A percentile compares a stretch with the other conserved stretches of the same genome.
phyloP scores from a whole-genome alignment of 1,140 invertebrate genomes.

The Drosophila subpulchrella region DNA sequence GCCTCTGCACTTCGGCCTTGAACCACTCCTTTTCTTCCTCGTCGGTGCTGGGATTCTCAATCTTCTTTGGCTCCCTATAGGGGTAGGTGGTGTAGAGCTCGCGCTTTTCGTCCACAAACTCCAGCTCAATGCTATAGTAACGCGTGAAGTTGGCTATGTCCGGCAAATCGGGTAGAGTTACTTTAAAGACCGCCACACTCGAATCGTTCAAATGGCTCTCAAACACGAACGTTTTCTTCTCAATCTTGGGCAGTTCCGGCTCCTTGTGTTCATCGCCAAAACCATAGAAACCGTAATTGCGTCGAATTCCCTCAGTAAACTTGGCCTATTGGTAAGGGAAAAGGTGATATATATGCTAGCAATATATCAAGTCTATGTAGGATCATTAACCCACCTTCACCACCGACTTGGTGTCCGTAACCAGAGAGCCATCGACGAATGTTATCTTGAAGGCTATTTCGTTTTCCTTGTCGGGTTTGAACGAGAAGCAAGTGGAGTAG shows the following conservation, averaged over 20 bases:
- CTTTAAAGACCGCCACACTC: slow-evolving; percentile 59
- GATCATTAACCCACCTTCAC: slow-evolving; percentile 85
- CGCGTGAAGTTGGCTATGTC: slow-evolving; percentile 69
- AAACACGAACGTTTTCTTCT: slow-evolving; percentile 45
- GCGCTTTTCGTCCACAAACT: slow-evolving; percentile 59
- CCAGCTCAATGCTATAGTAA: slow-evolving; percentile 60
- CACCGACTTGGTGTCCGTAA: slow-evolving; percentile 85
- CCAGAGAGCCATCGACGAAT: slow-evolving; percentile 56
- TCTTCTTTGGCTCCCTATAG: slow-evolving; percentile 71
- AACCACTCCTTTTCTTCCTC: slow-evolving; percentile 71
- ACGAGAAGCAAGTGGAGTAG: slow-evolving; percentile 91
- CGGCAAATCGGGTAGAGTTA: slow-evolving; percentile 61
- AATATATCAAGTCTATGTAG: neutral
- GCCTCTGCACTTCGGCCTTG: slow-evolving; percentile 38
- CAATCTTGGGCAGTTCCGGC: slow-evolving; percentile 50
- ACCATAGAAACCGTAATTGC: slow-evolving; percentile 33
- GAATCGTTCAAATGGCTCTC: slow-evolving; percentile 70
- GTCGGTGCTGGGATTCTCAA: slow-evolving; percentile 12
- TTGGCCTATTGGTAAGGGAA: slow-evolving; percentile 69
- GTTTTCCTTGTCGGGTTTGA: slow-evolving; percentile 93
- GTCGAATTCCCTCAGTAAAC: slow-evolving; percentile 86
- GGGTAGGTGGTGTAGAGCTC: slow-evolving; percentile 69
- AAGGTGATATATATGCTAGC: neutral
- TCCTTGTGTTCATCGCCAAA: slow-evolving; percentile 27
- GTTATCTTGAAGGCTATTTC: slow-evolving; percentile 85